phyloP scores from a whole-genome alignment of 2,797 vertebrate genomes.

The Molossus alvarezi region DNA sequence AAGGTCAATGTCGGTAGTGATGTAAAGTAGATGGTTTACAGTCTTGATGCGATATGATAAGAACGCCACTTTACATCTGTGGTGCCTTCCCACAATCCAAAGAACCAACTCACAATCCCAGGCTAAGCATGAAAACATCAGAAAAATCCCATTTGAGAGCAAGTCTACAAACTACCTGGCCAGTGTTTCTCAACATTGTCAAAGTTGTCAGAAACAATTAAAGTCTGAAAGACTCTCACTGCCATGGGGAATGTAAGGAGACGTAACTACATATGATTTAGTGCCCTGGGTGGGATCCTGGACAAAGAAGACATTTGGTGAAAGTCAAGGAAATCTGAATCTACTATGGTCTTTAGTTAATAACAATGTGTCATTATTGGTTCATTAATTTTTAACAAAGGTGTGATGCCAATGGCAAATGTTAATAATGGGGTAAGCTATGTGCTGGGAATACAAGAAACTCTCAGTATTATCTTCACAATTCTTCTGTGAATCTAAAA shows the following conservation, averaged over 20 bases:
- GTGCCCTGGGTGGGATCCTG: neutral
- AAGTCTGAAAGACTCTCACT: constrained; percentile 10
- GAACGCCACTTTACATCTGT: neutral
- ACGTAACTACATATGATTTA: neutral
- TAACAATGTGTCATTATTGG: neutral
- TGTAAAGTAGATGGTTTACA: neutral
- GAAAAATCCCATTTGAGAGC: neutral
- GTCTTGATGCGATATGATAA: neutral
- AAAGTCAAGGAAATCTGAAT: constrained; percentile 26
- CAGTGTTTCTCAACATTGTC: neutral
- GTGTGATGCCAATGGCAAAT: neutral
- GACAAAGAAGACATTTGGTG: neutral
- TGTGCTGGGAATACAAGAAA: neutral
- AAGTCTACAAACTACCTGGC: neutral
- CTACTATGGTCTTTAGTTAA: neutral
- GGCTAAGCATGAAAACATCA: neutral
- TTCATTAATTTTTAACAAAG: constrained; percentile 33
- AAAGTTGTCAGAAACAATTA: neutral
- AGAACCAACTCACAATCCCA: neutral
- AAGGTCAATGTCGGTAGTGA: neutral
- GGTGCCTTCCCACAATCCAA: neutral
- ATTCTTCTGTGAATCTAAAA: constrained; percentile 36
- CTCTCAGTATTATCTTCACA: neutral
- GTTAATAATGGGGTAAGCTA: neutral
- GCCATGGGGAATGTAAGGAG: neutral